Percentiles rank a stretch among this genome's conserved stretches.
Conservation (phyloP, 2,113 vertebrate genomes). For the Recurvirostra avosetta region DNA sequence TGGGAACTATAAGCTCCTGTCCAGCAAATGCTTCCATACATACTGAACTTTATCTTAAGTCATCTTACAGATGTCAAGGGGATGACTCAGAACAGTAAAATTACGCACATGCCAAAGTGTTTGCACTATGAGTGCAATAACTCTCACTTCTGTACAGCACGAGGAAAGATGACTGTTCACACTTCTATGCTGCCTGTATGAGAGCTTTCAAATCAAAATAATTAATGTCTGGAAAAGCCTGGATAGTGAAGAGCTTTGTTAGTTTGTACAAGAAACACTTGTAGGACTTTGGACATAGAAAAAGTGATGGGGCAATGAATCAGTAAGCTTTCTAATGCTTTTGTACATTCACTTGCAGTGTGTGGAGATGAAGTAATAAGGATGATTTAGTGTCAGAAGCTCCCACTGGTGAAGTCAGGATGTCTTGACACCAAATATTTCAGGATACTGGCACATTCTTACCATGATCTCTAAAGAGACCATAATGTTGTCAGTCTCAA, state of each 20-base stretch:
- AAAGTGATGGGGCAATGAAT: not conserved
- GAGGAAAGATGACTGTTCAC: conserved; percentile 6
- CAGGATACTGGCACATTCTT: not conserved
- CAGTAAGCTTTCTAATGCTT: not conserved
- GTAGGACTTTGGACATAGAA: not conserved
- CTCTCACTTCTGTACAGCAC: not conserved
- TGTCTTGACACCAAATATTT: conserved; percentile 11
- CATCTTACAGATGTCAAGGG: not conserved
- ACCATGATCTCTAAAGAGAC: not conserved
- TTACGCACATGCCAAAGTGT: not conserved
- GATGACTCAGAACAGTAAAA: conserved; percentile 12
- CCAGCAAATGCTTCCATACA: not conserved
- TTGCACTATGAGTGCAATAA: not conserved
- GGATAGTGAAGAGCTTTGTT: not conserved
- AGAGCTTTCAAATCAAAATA: conserved; percentile 19
- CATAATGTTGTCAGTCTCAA: not conserved
- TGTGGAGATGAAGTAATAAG: not conserved
- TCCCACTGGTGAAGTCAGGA: not conserved
- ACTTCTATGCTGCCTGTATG: not conserved
- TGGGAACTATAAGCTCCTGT: not conserved
- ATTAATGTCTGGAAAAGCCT: not conserved
- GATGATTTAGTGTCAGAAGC: not conserved
- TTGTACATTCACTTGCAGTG: not conserved
- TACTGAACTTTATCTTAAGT: not conserved
- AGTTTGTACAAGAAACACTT: conserved; percentile 7